Conservation (phyloP, 2,113 vertebrate species). For the Tyto alba region DNA sequence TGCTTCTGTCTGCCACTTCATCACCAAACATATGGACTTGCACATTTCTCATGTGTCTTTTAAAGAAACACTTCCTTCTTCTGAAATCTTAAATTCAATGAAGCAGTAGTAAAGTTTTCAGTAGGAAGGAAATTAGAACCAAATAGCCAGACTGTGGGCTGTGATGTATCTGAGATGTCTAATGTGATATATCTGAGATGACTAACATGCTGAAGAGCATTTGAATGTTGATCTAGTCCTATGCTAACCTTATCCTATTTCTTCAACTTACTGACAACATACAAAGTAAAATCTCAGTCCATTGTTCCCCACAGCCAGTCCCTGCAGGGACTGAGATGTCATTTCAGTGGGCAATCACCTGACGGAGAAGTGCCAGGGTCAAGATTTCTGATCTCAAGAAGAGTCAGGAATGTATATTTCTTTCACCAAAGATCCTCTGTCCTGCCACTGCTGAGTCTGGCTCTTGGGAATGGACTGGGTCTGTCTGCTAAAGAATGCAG, state of each 20-base stretch:
- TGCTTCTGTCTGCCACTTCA: neutral
- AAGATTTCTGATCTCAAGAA: neutral
- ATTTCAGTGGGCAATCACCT: neutral
- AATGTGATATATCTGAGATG: neutral
- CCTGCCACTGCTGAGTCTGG: neutral
- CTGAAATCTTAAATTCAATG: neutral
- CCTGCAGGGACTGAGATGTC: neutral
- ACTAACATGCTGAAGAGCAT: neutral
- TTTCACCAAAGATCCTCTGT: neutral
- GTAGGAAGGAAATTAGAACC: neutral
- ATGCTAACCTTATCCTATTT: neutral
- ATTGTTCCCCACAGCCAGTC: neutral
- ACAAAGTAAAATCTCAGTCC: neutral
- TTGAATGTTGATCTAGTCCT: neutral
- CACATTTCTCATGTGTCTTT: neutral
- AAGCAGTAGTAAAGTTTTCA: neutral
- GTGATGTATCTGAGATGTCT: neutral
- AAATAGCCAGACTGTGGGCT: neutral
- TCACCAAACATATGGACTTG: neutral
- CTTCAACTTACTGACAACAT: neutral
- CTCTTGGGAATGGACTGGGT: neutral
- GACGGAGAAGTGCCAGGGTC: neutral
- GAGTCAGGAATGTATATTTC: neutral
- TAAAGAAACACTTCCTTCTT: neutral
- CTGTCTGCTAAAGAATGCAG: neutral